Evolutionary conservation across 53 echinoderm and acorn worm species (phyloP).

Genomic region (Paracentrotus lividus): DNA sequence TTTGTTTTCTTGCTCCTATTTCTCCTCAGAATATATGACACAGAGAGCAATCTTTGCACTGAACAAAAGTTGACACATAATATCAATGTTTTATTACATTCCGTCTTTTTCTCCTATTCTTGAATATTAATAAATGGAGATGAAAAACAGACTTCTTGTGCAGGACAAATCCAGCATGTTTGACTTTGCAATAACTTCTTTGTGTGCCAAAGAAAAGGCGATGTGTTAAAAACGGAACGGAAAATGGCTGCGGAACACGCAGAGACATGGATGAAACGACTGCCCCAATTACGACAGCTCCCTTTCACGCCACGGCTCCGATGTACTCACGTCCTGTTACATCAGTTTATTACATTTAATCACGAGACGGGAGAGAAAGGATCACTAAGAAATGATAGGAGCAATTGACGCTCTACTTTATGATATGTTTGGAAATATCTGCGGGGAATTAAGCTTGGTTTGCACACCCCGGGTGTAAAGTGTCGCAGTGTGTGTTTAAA

Average conservation of each 20-base stretch:
- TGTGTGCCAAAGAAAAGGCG: conserved; percentile 59
- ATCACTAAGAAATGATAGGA: conserved; percentile 62
- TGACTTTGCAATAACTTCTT: conserved; percentile 65
- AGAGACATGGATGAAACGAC: conserved; percentile 57
- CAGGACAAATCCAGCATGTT: conserved; percentile 31
- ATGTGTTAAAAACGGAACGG: conserved; percentile 25
- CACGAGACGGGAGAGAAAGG: conserved; percentile 1
- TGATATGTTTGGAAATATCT: conserved; percentile 66
- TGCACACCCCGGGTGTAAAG: conserved; percentile 66
- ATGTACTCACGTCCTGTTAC: conserved; percentile 64
- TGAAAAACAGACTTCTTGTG: conserved; percentile 28
- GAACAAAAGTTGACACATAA: conserved; percentile 53
- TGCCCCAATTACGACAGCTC: conserved; percentile 70
- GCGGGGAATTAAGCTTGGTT: conserved; percentile 61
- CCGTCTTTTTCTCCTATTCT: conserved; percentile 50
- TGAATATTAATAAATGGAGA: conserved; percentile 66
- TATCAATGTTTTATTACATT: conserved; percentile 57
- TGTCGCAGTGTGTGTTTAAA: conserved; percentile 68
- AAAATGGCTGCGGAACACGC: conserved; percentile 43
- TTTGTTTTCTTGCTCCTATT: background rate
- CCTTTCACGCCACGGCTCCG: conserved; percentile 4
- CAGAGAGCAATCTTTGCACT: background rate
- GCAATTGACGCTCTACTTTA: conserved; percentile 65
- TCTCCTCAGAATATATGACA: background rate
- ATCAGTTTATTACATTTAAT: conserved; percentile 72